These are phyloP conservation scores for Cyphomyrmex costatus DNA, from an alignment of 1,140 invertebrate genomes.

Conservation along the genomic window DNA sequence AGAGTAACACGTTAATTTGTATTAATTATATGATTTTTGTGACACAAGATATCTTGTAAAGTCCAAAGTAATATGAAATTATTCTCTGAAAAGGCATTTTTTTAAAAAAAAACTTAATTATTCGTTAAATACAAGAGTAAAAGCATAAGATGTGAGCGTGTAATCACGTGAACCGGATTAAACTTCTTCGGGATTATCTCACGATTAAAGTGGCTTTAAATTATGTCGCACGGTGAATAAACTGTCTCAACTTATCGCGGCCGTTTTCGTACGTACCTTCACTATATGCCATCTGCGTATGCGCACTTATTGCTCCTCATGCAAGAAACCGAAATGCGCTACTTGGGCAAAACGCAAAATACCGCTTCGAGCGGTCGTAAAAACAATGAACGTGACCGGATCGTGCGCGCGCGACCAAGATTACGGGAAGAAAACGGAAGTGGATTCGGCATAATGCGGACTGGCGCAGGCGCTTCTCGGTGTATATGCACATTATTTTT, in stretches of 20 bases:
- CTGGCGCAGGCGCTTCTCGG: conserved; percentile 20
- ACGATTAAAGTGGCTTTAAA: background rate
- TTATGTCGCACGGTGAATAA: conserved; percentile 3
- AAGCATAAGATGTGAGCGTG: background rate
- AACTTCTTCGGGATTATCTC: conserved; percentile 1
- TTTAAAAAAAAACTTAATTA: background rate
- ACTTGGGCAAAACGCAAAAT: conserved; percentile 45
- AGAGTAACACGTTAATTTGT: background rate
- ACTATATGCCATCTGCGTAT: background rate
- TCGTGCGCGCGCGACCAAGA: conserved; percentile 54
- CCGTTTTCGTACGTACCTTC: background rate
- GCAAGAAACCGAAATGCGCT: conserved; percentile 45
- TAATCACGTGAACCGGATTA: background rate
- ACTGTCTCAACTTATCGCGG: conserved; percentile 34
- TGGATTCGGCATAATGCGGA: conserved; percentile 59
- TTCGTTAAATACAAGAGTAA: background rate
- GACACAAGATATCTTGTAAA: background rate
- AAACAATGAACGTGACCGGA: conserved; percentile 44
- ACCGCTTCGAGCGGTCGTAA: conserved; percentile 39
- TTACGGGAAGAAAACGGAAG: conserved; percentile 64
- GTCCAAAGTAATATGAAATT: background rate
- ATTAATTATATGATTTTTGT: background rate
- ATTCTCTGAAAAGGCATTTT: background rate
- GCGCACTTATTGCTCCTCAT: conserved; percentile 12
- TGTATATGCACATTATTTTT: conserved; percentile 62